Percentiles rank a stretch among this genome's conserved stretches.
Conservation (phyloP, 1,140 invertebrate genomes). For the Ooceraea biroi region DNA sequence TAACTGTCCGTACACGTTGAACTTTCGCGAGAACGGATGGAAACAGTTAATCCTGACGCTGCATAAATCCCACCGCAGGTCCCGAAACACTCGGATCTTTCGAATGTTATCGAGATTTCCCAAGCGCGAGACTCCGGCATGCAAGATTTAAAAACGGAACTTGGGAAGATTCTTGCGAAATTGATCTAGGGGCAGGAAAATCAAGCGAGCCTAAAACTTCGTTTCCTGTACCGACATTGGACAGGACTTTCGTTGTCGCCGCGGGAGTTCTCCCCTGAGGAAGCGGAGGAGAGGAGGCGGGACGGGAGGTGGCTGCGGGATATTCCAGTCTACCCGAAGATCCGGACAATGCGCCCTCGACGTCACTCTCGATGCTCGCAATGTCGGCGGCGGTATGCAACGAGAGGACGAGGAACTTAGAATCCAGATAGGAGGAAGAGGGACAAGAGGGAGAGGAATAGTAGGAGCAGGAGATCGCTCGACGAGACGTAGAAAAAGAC, state of each 20-base stretch:
- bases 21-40: background rate
- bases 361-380: constrained; percentile 80
- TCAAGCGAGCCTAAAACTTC: constrained; percentile 63
- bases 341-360: constrained; percentile 80
- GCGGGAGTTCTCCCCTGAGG: constrained; percentile 63
- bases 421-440: constrained; percentile 68
- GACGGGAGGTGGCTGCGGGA: constrained; percentile 48
- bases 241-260: constrained; percentile 55
- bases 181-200: background rate
- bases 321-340: constrained; percentile 66
- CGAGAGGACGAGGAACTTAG: constrained; percentile 73
- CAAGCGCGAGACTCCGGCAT: background rate
- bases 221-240: constrained; percentile 61
- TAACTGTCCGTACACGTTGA: background rate
- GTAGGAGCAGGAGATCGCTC: constrained; percentile 65
- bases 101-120: background rate
- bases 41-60: background rate
- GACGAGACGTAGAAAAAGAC: constrained; percentile 60
- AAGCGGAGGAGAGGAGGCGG: constrained; percentile 24
- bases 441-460: too few relatives aligned
- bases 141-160: background rate
- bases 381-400: constrained; percentile 56
- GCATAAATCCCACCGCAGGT: background rate
- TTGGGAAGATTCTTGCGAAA: background rate
- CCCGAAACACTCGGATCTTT: background rate